phyloP scores from a whole-genome alignment of 1,140 invertebrate genomes.

The Philotrypesis tridentata region DNA sequence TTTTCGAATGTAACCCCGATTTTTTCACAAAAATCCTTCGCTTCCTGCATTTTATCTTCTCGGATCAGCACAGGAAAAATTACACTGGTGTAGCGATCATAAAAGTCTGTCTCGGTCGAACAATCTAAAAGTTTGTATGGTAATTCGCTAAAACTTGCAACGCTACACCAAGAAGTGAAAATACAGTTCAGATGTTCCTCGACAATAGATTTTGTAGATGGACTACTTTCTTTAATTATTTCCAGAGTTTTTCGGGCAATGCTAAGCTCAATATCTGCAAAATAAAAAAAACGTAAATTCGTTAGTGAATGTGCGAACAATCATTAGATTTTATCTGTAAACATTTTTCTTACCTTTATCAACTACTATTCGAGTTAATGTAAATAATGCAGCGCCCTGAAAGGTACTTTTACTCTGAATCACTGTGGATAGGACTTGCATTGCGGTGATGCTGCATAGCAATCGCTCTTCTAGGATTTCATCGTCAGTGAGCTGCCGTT shows the following conservation, averaged over 20 bases:
- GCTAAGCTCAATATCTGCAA: conserved; percentile 57
- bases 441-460: conserved; percentile 62
- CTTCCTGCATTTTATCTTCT: conserved; percentile 40
- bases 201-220: conserved; percentile 59
- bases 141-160: conserved; percentile 60
- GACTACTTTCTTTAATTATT: conserved; percentile 51
- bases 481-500: conserved; percentile 44
- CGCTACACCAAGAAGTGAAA: conserved; percentile 57
- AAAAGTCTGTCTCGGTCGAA: conserved; percentile 65
- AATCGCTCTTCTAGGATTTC: conserved; percentile 66
- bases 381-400: conserved; percentile 65
- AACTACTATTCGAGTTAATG: conserved; percentile 64
- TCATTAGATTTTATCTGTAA: not conserved
- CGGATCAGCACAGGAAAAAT: conserved; percentile 55
- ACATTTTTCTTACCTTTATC: conserved; percentile 53
- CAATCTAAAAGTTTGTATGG: conserved; percentile 66
- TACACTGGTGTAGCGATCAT: conserved; percentile 61
- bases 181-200: conserved; percentile 68
- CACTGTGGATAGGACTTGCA: too few relatives aligned
- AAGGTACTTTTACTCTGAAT: too few relatives aligned
- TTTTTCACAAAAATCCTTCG: conserved; percentile 57
- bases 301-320: not conserved
- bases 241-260: conserved; percentile 62
- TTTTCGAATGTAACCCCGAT: conserved; percentile 59
- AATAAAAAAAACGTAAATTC: not conserved